phyloP scores from a whole-genome alignment of 2,888 invertebrate genomes.

The Rotaria macrura region DNA sequence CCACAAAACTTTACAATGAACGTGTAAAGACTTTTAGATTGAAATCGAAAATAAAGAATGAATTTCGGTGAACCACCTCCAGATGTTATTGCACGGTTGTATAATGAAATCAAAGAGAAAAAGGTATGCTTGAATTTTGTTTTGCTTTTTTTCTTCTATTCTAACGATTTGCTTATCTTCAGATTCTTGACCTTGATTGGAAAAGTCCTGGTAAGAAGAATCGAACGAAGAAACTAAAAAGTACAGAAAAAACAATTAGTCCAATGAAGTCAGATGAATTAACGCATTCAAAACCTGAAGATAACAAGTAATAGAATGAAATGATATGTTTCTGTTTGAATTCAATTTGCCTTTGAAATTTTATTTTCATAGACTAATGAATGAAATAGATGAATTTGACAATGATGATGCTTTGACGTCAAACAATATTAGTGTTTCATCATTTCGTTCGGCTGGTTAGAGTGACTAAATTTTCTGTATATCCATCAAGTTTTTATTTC shows the following conservation, averaged over 20 bases:
- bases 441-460: neutral
- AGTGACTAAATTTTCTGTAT: no score
- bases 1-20: no score
- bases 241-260: neutral
- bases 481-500: no score
- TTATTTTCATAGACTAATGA: neutral
- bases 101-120: neutral
- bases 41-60: neutral
- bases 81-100: neutral
- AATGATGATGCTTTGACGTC: neutral
- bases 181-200: constrained; percentile 3
- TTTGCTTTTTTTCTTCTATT: neutral
- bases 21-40: no score
- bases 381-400: constrained; percentile 14
- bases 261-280: neutral
- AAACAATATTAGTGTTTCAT: neutral
- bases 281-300: neutral
- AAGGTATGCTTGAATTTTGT: neutral
- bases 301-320: neutral
- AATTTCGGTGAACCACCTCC: neutral
- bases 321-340: neutral
- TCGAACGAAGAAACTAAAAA: neutral
- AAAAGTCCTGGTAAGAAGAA: neutral
- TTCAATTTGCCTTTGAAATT: neutral
- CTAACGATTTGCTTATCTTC: no score